A percentile compares a stretch with the other conserved stretches of the same genome.
Conservation (phyloP, 2,888 invertebrate species). For the Noctua janthina region DNA sequence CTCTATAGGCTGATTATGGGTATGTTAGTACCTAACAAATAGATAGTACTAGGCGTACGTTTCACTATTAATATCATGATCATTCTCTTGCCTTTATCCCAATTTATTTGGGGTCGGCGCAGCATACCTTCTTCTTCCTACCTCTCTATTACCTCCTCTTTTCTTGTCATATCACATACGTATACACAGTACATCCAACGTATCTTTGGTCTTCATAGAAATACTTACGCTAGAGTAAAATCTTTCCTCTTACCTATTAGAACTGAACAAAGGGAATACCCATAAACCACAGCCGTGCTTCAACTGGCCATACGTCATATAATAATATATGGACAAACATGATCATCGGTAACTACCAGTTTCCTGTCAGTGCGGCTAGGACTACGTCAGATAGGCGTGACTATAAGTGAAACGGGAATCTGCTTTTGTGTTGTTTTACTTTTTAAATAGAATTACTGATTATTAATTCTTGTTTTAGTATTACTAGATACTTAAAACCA, state of each 20-base stretch:
- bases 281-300: conserved; percentile 8
- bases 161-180: no score
- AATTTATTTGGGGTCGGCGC: no score
- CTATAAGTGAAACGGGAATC: neutral
- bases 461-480: conserved; percentile 10
- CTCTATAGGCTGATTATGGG: neutral
- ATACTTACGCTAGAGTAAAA: neutral
- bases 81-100: no score
- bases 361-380: conserved; percentile 36
- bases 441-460: neutral
- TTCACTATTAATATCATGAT: conserved; percentile 1
- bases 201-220: neutral
- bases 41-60: neutral
- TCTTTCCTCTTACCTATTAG: conserved; percentile 30
- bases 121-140: no score
- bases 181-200: no score
- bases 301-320: conserved; percentile 33
- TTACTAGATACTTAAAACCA: neutral
- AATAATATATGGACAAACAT: conserved; percentile 3
- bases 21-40: neutral
- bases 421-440: neutral
- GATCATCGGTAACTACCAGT: conserved; percentile 2
- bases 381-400: conserved; percentile 8
- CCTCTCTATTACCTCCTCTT: no score
- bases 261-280: conserved; percentile 43